These are phyloP conservation scores for Lasioglossum oenotherae DNA, from an alignment of 2,888 invertebrate genomes.

Conservation along the genomic window DNA sequence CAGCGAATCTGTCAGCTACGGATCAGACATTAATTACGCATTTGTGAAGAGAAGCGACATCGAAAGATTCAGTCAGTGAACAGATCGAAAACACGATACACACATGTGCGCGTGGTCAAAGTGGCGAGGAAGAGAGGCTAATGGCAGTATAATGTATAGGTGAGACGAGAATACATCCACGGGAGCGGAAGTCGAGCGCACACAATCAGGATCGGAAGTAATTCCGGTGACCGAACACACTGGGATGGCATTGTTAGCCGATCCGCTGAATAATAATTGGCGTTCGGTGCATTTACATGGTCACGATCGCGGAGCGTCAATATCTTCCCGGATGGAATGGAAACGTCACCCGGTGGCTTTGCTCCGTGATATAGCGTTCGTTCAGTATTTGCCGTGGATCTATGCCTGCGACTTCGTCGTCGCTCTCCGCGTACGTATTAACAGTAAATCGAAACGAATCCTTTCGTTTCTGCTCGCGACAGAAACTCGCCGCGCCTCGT, in stretches of 20 bases:
- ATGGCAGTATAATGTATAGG: slow-evolving; percentile 19
- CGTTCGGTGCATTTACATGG: slow-evolving; percentile 61
- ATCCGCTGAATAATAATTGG: slow-evolving; percentile 71
- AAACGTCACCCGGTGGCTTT: slow-evolving; percentile 67
- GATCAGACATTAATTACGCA: not conserved
- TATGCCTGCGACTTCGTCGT: slow-evolving; percentile 59
- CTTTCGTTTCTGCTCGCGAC: not conserved
- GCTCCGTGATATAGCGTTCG: slow-evolving; percentile 68
- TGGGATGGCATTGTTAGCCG: slow-evolving; percentile 76
- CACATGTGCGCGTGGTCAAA: not conserved
- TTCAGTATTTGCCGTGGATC: slow-evolving; percentile 71
- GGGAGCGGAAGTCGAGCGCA: slow-evolving; percentile 73
- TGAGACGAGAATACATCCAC: slow-evolving; percentile 61
- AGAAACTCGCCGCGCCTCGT: not conserved
- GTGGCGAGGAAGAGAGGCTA: not conserved
- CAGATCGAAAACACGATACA: not conserved
- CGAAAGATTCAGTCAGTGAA: not conserved
- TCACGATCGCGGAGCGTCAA: slow-evolving; percentile 65
- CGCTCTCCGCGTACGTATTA: slow-evolving; percentile 15
- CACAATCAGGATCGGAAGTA: slow-evolving; percentile 82
- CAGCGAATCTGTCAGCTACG: not conserved
- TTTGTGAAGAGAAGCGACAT: not conserved
- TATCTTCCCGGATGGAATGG: slow-evolving; percentile 66
- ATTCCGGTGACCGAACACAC: slow-evolving; percentile 77
- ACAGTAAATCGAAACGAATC: slow-evolving; percentile 16